phyloP scores from a whole-genome alignment of 2,113 vertebrate species.

The Lophius piscatorius region DNA sequence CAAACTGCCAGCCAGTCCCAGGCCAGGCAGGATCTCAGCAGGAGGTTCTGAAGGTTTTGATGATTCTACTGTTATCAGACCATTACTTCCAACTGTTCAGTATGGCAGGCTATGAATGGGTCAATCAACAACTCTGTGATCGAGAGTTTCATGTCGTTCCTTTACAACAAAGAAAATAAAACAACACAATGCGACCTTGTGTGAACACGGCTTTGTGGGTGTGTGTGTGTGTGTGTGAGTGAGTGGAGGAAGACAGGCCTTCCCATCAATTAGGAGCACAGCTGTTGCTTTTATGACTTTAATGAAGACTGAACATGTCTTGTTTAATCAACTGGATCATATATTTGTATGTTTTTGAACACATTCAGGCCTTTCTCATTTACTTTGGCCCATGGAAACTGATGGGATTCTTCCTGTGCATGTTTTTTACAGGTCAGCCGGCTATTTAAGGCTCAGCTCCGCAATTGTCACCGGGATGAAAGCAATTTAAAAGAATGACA shows the following conservation, averaged over 20 bases:
- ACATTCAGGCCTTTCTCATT: background rate
- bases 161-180: slow-evolving; percentile 44
- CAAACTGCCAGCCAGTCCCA: slow-evolving; percentile 23
- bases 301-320: slow-evolving; percentile 14
- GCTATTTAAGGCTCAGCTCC: too few species aligned
- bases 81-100: slow-evolving; percentile 35
- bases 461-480: too few species aligned
- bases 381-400: too few species aligned
- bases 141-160: slow-evolving; percentile 42
- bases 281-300: slow-evolving; percentile 21
- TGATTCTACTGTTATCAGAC: slow-evolving; percentile 18
- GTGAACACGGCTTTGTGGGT: too few species aligned
- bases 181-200: slow-evolving; percentile 23
- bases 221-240: background rate
- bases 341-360: background rate
- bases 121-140: slow-evolving; percentile 30
- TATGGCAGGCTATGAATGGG: slow-evolving; percentile 41
- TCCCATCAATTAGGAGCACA: slow-evolving; percentile 25
- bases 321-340: slow-evolving; percentile 1
- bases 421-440: too few species aligned
- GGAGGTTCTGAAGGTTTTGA: slow-evolving; percentile 26
- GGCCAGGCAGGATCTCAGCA: slow-evolving; percentile 35
- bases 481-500: too few species aligned
- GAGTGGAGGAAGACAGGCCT: background rate
- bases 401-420: too few species aligned